phyloP scores from a whole-genome alignment of 2,113 vertebrate genomes.

The Eonycteris spelaea region DNA sequence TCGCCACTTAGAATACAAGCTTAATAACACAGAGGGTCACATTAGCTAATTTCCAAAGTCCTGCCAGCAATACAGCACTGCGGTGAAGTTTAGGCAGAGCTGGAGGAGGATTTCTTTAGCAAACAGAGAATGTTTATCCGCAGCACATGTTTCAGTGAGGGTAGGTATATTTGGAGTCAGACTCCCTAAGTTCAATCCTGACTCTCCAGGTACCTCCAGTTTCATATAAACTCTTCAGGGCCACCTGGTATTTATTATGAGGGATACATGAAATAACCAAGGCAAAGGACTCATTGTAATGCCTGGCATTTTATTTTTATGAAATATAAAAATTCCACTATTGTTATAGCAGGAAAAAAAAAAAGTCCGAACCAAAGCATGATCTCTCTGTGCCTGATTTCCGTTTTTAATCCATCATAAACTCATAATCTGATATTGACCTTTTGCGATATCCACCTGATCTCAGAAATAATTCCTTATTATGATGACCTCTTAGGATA shows the following conservation, averaged over 20 bases:
- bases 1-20: neutral
- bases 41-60: neutral
- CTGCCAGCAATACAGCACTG: neutral
- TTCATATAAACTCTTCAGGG: neutral
- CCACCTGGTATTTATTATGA: neutral
- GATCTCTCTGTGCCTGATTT: neutral
- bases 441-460: neutral
- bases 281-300: neutral
- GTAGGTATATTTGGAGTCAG: neutral
- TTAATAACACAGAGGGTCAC: neutral
- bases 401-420: neutral
- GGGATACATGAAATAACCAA: neutral
- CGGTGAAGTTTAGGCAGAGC: neutral
- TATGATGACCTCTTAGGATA: neutral
- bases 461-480: slow-evolving; percentile 6
- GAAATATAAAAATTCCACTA: neutral
- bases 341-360: neutral
- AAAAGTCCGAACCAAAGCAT: neutral
- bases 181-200: neutral
- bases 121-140: neutral
- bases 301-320: neutral
- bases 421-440: neutral
- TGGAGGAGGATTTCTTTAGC: neutral
- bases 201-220: neutral
- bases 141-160: neutral